Evolutionary conservation across 2,797 vertebrate genomes (phyloP).

Genomic region (Falco rusticolus): DNA sequence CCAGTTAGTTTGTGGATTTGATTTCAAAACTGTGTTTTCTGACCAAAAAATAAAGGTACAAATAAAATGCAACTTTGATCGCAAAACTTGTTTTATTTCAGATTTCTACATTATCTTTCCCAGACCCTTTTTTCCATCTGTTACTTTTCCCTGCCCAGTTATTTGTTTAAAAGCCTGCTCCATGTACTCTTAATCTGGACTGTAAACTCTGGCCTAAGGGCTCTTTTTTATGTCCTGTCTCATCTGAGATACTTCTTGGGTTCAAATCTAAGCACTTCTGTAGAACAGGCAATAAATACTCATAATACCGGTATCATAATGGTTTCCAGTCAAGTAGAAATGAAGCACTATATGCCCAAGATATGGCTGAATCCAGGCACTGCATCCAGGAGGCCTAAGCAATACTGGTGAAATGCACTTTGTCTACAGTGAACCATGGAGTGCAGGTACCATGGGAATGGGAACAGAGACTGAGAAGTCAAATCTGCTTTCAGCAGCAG

Average conservation of each 20-base stretch:
- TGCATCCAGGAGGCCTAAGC: neutral
- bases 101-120: neutral
- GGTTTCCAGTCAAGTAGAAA: neutral
- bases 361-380: neutral
- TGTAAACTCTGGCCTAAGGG: neutral
- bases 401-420: neutral
- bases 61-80: neutral
- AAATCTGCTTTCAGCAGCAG: neutral
- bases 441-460: neutral
- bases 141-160: neutral
- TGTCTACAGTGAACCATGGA: neutral
- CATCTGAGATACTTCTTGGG: neutral
- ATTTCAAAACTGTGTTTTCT: neutral
- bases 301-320: neutral
- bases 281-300: neutral
- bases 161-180: neutral
- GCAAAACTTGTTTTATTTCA: neutral
- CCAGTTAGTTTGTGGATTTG: neutral
- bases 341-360: neutral
- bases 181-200: neutral
- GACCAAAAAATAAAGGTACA: neutral
- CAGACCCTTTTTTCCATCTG: neutral
- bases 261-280: neutral
- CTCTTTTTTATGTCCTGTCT: neutral
- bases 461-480: neutral